These are phyloP conservation scores for Perizoma affinitatum DNA, from an alignment of 2,888 invertebrate genomes.

Conservation along the genomic window DNA sequence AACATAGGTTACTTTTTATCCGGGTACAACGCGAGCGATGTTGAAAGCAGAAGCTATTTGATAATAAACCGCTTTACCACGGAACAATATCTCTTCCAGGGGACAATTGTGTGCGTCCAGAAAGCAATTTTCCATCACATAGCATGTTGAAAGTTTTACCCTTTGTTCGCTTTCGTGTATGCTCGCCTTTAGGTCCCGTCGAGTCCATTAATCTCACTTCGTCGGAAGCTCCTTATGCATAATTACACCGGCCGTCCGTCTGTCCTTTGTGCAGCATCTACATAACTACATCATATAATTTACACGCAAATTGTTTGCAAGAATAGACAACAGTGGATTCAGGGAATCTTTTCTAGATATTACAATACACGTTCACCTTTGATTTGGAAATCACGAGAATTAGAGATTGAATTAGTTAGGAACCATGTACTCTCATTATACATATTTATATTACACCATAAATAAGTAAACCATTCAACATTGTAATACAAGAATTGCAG, in stretches of 20 bases:
- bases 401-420: not conserved
- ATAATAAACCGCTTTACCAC: too few relatives aligned
- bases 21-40: too few relatives aligned
- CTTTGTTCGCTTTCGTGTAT: slow-evolving; percentile 7
- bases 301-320: slow-evolving; percentile 16
- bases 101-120: too few relatives aligned
- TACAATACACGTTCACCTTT: not conserved
- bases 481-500: too few relatives aligned
- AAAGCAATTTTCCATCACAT: not conserved
- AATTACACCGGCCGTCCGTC: slow-evolving; percentile 51
- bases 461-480: too few relatives aligned
- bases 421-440: too few relatives aligned
- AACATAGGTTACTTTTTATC: too few relatives aligned
- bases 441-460: too few relatives aligned
- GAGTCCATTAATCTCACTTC: slow-evolving; percentile 48
- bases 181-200: slow-evolving; percentile 10
- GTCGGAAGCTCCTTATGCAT: slow-evolving; percentile 49
- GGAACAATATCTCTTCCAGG: too few relatives aligned
- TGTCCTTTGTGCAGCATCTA: slow-evolving; percentile 35
- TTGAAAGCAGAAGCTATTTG: too few relatives aligned
- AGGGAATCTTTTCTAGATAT: too few relatives aligned
- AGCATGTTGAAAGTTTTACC: not conserved
- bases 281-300: slow-evolving; percentile 13
- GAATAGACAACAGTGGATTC: not conserved
- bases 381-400: not conserved